Base-by-base conservation (phyloP, 2,113 vertebrate species). In the Aviceda subcristata region DNA sequence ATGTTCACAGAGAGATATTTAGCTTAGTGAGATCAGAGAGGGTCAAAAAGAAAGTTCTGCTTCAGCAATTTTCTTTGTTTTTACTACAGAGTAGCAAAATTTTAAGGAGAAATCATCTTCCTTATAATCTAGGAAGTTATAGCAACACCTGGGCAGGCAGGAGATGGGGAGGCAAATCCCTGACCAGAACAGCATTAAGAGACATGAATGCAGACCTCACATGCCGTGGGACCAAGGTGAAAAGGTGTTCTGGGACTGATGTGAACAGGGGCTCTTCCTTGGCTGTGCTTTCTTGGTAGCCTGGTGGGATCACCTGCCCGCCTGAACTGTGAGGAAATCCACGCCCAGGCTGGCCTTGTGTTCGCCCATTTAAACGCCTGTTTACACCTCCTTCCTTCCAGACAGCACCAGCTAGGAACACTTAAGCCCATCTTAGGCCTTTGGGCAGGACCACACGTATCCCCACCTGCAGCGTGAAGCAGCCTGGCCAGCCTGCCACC, bases 351-450 rank as follows among this genome's bases (percentile, higher is more conserved):
- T 19, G 16, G 18, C 64, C 41, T 27, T n/a, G 11, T 3, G 1
- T 5, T 41, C 15, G 8, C 62, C 26, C 3, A 12, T 55, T 26
- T 4, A 13, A 19, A 10, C 1, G 1, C n/a, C 23, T 11, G 29
- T 23, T 53, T 29, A 53, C 26, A 53, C 24, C 55, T 26, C 19
- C 17, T 24, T 55, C 39, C 79, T 34, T 55, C 46, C n/a, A 6
- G n/a, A 11, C 57, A 71, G 46, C 19, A 16, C 36, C n/a, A 6
- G 24, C 39, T 27, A 48, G 79, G 78, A 63, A 48, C 27, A 4
- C 63, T 9, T 3, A 7, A 26, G n/a, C 46, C 23, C 36, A 4
- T 1, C 26, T 20, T 2, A 6, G 59, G 50, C 45, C 51, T 62
- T 26, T 43, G 34, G 18, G 3, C n/a, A 17, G 41, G 76, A 71